Percentiles rank a stretch among this genome's conserved stretches.
Evolutionary conservation across 2,797 vertebrate species (phyloP).

Genomic region (Cuniculus paca): DNA sequence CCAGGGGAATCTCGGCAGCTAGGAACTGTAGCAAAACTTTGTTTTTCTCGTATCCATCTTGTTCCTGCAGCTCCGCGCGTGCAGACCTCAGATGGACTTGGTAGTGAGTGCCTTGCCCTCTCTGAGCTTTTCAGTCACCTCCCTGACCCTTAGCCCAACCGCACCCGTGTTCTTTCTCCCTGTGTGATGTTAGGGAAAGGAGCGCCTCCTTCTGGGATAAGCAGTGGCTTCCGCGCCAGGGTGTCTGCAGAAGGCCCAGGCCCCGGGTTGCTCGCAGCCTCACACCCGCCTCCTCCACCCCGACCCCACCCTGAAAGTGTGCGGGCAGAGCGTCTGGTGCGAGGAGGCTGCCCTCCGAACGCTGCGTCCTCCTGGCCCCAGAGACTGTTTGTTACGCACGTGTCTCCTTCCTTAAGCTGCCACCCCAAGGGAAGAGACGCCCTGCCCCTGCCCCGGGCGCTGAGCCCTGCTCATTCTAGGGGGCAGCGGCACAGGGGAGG

Average conservation of each 20-base stretch:
- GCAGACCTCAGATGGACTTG: conserved; percentile 61
- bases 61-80: conserved; percentile 7
- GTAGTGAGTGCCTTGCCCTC: conserved; percentile 51
- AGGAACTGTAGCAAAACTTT: neutral
- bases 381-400: neutral
- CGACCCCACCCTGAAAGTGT: neutral
- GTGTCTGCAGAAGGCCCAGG: neutral
- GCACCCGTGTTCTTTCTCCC: neutral
- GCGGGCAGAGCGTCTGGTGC: neutral
- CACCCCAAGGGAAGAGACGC: neutral
- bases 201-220: neutral
- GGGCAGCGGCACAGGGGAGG: neutral
- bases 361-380: neutral
- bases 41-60: neutral
- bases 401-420: neutral
- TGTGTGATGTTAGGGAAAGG: neutral
- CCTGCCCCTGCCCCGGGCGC: neutral
- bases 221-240: neutral
- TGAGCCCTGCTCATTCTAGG: neutral
- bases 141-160: neutral
- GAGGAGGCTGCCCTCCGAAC: neutral
- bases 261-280: neutral
- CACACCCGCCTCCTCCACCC: neutral
- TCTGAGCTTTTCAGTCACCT: neutral
- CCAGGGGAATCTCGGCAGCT: neutral